Base-by-base conservation (phyloP, 1,140 invertebrate species). In the Sycophaga agraensis region DNA sequence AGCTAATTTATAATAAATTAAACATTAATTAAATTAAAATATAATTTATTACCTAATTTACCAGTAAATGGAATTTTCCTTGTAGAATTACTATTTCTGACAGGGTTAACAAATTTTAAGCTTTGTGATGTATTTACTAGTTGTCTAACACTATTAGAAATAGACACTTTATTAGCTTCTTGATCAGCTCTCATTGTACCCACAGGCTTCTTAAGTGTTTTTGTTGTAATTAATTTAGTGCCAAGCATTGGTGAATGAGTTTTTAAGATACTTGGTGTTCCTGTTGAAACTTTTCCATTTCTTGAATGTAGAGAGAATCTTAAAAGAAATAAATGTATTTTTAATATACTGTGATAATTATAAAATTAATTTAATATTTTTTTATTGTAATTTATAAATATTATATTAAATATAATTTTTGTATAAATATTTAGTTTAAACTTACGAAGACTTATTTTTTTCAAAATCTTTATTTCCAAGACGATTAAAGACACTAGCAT, bases 111-210 rank as follows among this genome's bases (percentile, higher is more conserved):
- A 6, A 11, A 11, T 31, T 31, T 31, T 31, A 31, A 31, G 17
- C 63, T 70, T 60, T 73, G 73, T 0, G 68, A 67, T 2, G 68
- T 72, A 57, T 66, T 68, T 42, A 78, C 65, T 16, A 75, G 59
- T 53, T 71, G 71, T 48, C 69, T 69, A 9, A 72, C 54, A 31
- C 64, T 73, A 21, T 60, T 67, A 4, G 73, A 66, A 7, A 68
- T 46, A 26, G 45, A 43, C 55, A 75, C 78, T 51, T 71, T 72
- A 37, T 63, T 78, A 24, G 59, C 69, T 65, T 81, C 79, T 45
- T 79, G 76, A 72, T 81, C 79, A 31, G 79, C 79, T n/a, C 70
- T 67, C 79, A 81, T 81, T 4, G 79, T 81, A 2, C 79, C 79
- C 2, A 56, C 46, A 19, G 64, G 53, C 62, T 70, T 74, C 28